Evolutionary conservation across 2,888 invertebrate genomes (phyloP), one percentile per base, ranked within the genome.

Genomic region (Mystacides longicornis): DNA sequence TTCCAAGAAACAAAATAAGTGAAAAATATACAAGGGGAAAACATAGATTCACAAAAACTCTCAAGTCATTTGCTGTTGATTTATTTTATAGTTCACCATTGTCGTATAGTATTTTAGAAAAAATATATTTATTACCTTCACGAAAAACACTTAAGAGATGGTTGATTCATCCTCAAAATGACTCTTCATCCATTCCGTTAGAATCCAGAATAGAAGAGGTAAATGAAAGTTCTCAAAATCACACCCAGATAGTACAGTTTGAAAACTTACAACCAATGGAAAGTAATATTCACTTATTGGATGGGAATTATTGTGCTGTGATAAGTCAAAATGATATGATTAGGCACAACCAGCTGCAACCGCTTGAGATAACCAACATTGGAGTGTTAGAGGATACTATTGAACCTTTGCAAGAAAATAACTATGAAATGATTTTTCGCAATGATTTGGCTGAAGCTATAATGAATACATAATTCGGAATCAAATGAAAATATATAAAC

Each of bases 31-130:
- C n/a, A 14, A 14, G 37, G 3, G 37, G 37, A 7, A 37, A 37
- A 37, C 37, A 37, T 16, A 37, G 37, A 37, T 37, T 37, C 14
- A 37, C 37, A 14, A 37, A 37, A 37, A 37, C 37, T 3, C 37
- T 37, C 3, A 37, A 37, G 16, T n/a, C 37, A 7, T 37, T 37
- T 37, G 37, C 37, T 14, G 3, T 37, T n/a, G 37, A 37, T 37
- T 37, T 37, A 14, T 37, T 37, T 37, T 37, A 37, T 14, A 37
- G 37, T 37, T 37, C 37, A 3, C 37, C 37, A 37, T 14, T 37
- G 14, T 37, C 37, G 37, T 37, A 37, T 37, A 37, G 37, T 14
- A 37, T 37, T 37, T 37, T 37, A 37, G 37, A 37, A 37, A 37
- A 37, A 16, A 37, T 37, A 7, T 37, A 37, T 37, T 37, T 37